These are phyloP conservation scores for Saguinus oedipus DNA, from an alignment of 2,797 vertebrate species.

Conservation along the genomic window DNA sequence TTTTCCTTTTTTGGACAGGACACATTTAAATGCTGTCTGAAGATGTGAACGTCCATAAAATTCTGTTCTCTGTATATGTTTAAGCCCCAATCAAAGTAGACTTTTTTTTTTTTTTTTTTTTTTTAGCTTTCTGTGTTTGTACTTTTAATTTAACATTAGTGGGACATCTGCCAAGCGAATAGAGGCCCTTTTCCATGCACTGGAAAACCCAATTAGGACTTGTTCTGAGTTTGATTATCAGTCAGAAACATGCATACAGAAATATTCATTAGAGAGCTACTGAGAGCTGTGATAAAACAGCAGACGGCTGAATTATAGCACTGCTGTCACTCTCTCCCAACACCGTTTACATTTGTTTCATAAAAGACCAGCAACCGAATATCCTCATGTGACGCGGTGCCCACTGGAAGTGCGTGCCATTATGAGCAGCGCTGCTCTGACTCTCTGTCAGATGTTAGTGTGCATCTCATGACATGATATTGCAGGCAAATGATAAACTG, in stretches of 20 bases:
- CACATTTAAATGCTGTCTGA: constrained; percentile 30
- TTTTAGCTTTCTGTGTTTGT: constrained; percentile 75
- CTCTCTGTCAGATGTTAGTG: constrained; percentile 65
- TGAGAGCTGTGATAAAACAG: constrained; percentile 87
- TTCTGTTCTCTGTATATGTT: constrained; percentile 47
- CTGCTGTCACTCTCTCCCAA: constrained; percentile 79
- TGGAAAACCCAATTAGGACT: constrained; percentile 85
- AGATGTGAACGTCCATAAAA: constrained; percentile 24
- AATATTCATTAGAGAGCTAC: constrained; percentile 89
- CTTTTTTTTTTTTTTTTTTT: constrained; percentile 67
- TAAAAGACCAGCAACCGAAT: constrained; percentile 85
- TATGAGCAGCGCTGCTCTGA: constrained; percentile 63
- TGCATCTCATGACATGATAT: constrained; percentile 63
- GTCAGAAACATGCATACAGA: constrained; percentile 87
- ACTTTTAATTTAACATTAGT: constrained; percentile 84
- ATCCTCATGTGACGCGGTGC: constrained; percentile 82
- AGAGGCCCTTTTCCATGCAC: constrained; percentile 79
- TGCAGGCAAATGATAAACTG: constrained; percentile 49
- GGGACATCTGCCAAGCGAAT: constrained; percentile 83
- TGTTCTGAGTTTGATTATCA: constrained; percentile 89
- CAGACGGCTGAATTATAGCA: constrained; percentile 86
- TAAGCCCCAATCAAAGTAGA: constrained; percentile 57
- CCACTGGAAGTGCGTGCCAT: constrained; percentile 69
- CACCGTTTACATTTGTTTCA: constrained; percentile 86
- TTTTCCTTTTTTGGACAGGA: constrained; percentile 28